Conservation (phyloP, 2,888 invertebrate genomes). For the Meloe dianella region DNA sequence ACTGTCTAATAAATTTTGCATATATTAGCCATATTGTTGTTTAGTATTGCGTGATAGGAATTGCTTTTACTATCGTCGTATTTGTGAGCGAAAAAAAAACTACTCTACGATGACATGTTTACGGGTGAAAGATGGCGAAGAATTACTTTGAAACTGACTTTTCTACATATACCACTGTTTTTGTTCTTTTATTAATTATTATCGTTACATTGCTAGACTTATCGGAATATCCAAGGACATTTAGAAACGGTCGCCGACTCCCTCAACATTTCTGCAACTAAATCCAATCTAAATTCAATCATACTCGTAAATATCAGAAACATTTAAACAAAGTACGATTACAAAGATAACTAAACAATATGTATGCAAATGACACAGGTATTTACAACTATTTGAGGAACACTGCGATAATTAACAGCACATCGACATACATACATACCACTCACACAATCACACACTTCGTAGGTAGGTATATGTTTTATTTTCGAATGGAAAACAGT, state of each 20-base stretch:
- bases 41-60: slow-evolving; percentile 32
- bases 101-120: slow-evolving; percentile 24
- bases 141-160: background rate
- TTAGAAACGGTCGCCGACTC: slow-evolving; percentile 15
- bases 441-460: slow-evolving; percentile 24
- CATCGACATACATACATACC: background rate
- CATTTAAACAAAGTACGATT: slow-evolving; percentile 47
- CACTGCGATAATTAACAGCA: slow-evolving; percentile 37
- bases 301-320: slow-evolving; percentile 42
- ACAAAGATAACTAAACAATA: slow-evolving; percentile 49
- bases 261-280: slow-evolving; percentile 25
- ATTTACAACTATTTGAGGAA: slow-evolving; percentile 49
- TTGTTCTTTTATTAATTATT: background rate
- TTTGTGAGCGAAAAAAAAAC: slow-evolving; percentile 24
- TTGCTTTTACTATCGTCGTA: slow-evolving; percentile 21
- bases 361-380: slow-evolving; percentile 50
- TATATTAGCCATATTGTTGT: slow-evolving; percentile 33
- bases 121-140: slow-evolving; percentile 14
- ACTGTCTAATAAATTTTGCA: slow-evolving; percentile 33
- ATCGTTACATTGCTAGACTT: background rate
- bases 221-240: background rate
- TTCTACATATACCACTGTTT: background rate
- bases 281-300: slow-evolving; percentile 50
- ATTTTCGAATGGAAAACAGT: slow-evolving; percentile 18
- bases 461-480: slow-evolving; percentile 17